Base-by-base conservation (phyloP, 2,888 invertebrate species). In the Catocala fraxini region DNA sequence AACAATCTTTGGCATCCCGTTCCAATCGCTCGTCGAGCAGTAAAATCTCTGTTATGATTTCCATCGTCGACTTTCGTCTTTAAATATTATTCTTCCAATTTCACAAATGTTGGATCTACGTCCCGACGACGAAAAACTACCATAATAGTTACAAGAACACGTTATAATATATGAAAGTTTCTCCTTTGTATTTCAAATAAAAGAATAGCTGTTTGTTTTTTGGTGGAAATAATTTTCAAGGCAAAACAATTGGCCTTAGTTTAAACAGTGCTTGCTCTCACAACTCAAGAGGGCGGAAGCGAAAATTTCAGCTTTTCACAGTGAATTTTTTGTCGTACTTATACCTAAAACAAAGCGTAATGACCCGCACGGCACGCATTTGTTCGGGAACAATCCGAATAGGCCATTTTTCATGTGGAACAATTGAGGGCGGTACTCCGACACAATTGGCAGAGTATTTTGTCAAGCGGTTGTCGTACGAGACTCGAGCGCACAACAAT, bases 371-470 rank as follows among this genome's bases (percentile, higher is more conserved):
- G 90, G 91, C 85, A 93, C 93, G 93, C 92, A 91, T 93, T 94
- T 94, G 93, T 93, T 92, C 90, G 80, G 74, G 92, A 94, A 93
- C 93, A 93, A 93, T 92, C 89, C 91, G 86, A 92, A 91, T 89
- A 88, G 91, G 90, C 91, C 90, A 94, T 94, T 94, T 93, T 92
- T 94, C 93, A 93, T 93, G 86, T 86, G 82, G 89, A 92, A 94
- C 94, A 94, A 93, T 93, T 89, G 93, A 88, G 91, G 93, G 93
- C 92, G 93, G 92, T 86, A 81, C 91, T 89, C 90, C 84, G 84
- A 87, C 90, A 91, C 91, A 93, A 94, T 92, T 92, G 92, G 92
- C 89, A 89, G 90, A 89, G 92, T 92, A 91, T 92, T 94, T 92
- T 92, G 93, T 93, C 92, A 92, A 92, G 91, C 88, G 91, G 89